These are phyloP conservation scores for Autographa pulchrina DNA, from an alignment of 2,888 invertebrate genomes.

Conservation along the genomic window DNA sequence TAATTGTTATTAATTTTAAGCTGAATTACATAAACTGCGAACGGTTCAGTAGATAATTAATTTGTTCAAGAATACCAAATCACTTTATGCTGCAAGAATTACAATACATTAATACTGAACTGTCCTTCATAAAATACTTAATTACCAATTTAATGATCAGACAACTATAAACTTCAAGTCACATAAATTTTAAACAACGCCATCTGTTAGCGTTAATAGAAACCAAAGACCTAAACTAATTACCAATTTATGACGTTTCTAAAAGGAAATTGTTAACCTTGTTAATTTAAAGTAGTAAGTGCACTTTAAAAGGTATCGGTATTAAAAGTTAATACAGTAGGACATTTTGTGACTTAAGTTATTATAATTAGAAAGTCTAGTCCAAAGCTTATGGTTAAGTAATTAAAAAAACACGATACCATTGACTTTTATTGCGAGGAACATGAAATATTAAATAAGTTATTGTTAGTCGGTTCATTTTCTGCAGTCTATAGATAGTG, in stretches of 20 bases:
- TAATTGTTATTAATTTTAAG: no score
- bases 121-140: no score
- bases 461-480: background rate
- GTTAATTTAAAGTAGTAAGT: constrained; percentile 18
- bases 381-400: constrained; percentile 33
- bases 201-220: constrained; percentile 8
- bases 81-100: no score
- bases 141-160: background rate
- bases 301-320: constrained; percentile 24
- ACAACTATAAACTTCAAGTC: background rate
- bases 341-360: constrained; percentile 40
- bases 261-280: constrained; percentile 30
- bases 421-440: constrained; percentile 34
- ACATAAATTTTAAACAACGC: constrained; percentile 11
- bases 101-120: no score
- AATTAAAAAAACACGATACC: background rate
- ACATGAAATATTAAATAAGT: background rate
- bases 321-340: constrained; percentile 18
- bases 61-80: no score
- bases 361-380: constrained; percentile 33
- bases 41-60: no score
- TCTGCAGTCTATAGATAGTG: background rate
- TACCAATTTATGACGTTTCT: constrained; percentile 7
- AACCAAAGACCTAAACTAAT: constrained; percentile 1
- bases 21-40: no score